Base-by-base conservation (phyloP, 2,113 vertebrate species). In the Romanogobio albipinnatus region DNA sequence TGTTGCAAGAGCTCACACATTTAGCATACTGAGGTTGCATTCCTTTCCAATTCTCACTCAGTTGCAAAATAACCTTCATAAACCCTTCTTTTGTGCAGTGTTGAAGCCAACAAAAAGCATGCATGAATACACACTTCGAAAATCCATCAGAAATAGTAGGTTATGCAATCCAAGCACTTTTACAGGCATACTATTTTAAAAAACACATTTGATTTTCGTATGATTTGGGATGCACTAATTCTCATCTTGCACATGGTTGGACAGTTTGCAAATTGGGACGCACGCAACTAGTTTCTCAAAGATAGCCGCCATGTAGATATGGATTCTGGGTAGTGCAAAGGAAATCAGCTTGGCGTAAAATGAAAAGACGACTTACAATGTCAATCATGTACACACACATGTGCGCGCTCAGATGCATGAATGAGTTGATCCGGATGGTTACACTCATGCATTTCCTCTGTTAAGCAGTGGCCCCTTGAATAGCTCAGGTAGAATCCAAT, bases 401-500 rank as follows among this genome's bases (percentile, higher is more conserved):
- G 43, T 86, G 84, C 64, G 59, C 70, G 80, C 70, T 86, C 81
- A 85, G 78, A 84, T 76, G 81, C 84, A 82, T 78, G 82, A 88
- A 71, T 5, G 85, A 89, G 85, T 89, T 90, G 85, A 89, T 90
- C 90, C 64, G 33, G 86, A 77, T 87, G 86, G 86, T 82, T 85
- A 81, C 39, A 76, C 70, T 24, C 64, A 56, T 39, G 64, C 51
- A 58, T 84, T 87, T 82, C 71, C 73, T 81, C 78, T 22, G 29
- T 76, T 62, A 80, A 87, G 66, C 70, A 24, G 33, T 84, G 76
- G 70, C 39, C 70, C 92, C 89, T 95, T 93, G 94, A 92, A 91
- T 89, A 91, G 92, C 96, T 94, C 90, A 92, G 94, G 93, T 93
- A 95, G 93, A 95, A 95, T 94, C 95, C 94, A 82, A 77, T 70